These are phyloP conservation scores for Drosophila gaucha DNA, from an alignment of 2,888 invertebrate species.

Conservation along the genomic window DNA sequence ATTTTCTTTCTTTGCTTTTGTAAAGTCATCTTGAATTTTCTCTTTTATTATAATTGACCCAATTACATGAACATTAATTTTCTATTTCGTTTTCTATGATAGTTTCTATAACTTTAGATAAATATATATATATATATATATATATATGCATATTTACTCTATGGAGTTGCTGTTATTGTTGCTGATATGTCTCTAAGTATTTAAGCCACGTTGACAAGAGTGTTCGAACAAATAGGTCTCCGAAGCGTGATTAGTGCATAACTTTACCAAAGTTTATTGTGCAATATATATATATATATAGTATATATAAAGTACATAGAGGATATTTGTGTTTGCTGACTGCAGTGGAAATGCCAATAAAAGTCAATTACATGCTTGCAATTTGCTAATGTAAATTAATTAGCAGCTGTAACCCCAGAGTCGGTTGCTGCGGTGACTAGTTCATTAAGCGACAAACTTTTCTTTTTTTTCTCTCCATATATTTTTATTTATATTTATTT, in stretches of 20 bases:
- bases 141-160: neutral
- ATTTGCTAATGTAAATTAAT: constrained; percentile 74
- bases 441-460: constrained; percentile 62
- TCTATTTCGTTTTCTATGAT: neutral
- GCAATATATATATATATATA: neutral
- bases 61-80: neutral
- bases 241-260: constrained; percentile 59
- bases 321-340: constrained; percentile 18
- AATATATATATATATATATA: neutral
- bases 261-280: constrained; percentile 27
- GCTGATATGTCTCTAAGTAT: constrained; percentile 32
- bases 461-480: constrained; percentile 4
- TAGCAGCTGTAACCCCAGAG: constrained; percentile 56
- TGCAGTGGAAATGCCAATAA: constrained; percentile 52
- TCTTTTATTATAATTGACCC: neutral
- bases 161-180: neutral
- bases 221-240: constrained; percentile 48
- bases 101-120: neutral
- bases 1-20: no score
- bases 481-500: neutral
- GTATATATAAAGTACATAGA: constrained; percentile 21
- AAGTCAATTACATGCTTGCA: constrained; percentile 63
- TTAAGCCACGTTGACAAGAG: constrained; percentile 53
- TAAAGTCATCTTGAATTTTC: no score
- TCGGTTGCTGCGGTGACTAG: constrained; percentile 57